Conservation (phyloP, 2,113 vertebrate genomes). For the Albula goreensis region DNA sequence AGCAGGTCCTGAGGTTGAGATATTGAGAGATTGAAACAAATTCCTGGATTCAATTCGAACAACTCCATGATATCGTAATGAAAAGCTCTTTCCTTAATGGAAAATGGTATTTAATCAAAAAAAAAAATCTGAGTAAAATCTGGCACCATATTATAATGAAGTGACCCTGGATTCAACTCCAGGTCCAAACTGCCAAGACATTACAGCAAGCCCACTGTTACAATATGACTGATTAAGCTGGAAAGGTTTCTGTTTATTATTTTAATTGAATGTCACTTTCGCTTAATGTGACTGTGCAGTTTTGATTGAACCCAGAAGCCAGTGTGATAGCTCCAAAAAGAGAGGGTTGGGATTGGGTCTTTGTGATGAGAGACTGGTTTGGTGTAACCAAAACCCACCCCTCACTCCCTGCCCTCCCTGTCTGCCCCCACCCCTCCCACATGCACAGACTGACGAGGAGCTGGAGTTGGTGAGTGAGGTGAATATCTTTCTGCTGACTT, state of each 20-base stretch:
- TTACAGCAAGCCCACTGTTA: no score
- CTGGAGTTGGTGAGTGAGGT: slow-evolving; percentile 92
- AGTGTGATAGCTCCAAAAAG: neutral
- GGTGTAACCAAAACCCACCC: neutral
- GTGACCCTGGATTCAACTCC: neutral
- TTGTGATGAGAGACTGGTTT: neutral
- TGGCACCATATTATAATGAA: neutral
- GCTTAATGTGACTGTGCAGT: neutral
- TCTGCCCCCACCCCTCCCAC: slow-evolving; percentile 56
- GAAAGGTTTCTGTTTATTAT: no score
- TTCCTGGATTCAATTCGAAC: neutral
- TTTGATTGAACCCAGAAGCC: neutral
- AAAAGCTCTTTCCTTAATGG: neutral
- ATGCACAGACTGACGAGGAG: slow-evolving; percentile 88
- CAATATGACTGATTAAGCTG: no score
- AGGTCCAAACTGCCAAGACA: neutral
- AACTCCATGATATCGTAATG: neutral
- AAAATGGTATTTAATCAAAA: neutral
- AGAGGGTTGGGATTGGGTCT: neutral
- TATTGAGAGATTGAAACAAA: neutral
- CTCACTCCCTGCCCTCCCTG: neutral
- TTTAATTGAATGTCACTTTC: neutral
- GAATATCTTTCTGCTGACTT: slow-evolving; percentile 52
- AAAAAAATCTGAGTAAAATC: neutral
- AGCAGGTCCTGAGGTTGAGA: no score